These are phyloP conservation scores for Opisthocomus hoazin DNA, from an alignment of 2,113 vertebrate species.

Conservation along the genomic window DNA sequence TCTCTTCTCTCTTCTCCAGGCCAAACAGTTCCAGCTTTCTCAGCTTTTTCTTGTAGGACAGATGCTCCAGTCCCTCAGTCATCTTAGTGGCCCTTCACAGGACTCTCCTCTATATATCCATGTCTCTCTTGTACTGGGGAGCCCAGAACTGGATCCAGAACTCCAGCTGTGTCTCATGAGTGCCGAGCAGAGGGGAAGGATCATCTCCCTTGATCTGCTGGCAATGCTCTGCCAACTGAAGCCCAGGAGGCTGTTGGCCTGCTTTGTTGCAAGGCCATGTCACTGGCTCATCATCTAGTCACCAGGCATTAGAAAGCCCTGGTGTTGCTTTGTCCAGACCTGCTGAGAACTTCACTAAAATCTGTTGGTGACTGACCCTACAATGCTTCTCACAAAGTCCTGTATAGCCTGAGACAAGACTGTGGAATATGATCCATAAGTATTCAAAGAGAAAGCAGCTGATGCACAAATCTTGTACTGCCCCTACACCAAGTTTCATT, in stretches of 20 bases:
- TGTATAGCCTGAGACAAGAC: not conserved
- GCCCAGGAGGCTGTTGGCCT: not conserved
- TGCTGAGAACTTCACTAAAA: not conserved
- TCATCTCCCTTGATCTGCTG: not conserved
- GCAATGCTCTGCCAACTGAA: not conserved
- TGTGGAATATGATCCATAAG: not conserved
- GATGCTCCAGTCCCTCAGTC: not conserved
- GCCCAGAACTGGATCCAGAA: not conserved
- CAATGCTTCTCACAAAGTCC: not conserved
- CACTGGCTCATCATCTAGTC: not conserved
- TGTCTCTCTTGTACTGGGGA: not conserved
- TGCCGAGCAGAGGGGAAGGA: not conserved
- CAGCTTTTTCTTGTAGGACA: not conserved
- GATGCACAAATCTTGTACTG: not conserved
- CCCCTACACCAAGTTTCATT: not conserved
- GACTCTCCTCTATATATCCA: not conserved
- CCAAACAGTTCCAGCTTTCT: not conserved
- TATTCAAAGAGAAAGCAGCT: not conserved
- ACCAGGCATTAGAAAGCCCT: not conserved
- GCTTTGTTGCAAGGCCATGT: not conserved
- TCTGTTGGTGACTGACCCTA: not conserved
- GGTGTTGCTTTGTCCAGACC: not conserved
- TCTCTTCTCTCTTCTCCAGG: not conserved
- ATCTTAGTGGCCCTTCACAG: not conserved
- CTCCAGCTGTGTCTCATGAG: not conserved